Evolutionary conservation across 2,888 invertebrate species (phyloP).

Genomic region (Caenorhabditis macrosperma): DNA sequence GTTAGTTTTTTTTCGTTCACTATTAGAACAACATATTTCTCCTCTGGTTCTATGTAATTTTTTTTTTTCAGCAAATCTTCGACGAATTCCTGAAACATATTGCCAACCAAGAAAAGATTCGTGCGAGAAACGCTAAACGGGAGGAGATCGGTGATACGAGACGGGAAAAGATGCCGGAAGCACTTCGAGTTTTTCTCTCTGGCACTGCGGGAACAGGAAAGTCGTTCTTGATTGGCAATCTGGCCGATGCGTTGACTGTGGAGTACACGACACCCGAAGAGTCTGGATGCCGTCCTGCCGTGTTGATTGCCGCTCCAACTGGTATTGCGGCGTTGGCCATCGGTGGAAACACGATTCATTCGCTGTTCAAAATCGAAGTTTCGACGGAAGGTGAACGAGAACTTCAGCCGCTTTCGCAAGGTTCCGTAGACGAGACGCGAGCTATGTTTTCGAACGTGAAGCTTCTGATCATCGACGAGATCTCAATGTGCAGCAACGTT

Average conservation of each 20-base stretch:
- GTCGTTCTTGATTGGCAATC: slow-evolving; percentile 45
- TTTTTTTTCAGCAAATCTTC: too few species aligned
- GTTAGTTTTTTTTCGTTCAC: too few species aligned
- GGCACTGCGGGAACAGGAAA: slow-evolving; percentile 63
- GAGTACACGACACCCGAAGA: neutral
- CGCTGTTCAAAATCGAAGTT: slow-evolving; percentile 45
- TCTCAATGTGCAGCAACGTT: slow-evolving; percentile 34
- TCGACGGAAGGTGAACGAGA: neutral
- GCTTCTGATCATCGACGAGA: slow-evolving; percentile 58
- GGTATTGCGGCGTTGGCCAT: slow-evolving; percentile 60
- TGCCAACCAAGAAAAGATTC: too few species aligned
- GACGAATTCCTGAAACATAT: too few species aligned
- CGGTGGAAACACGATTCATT: slow-evolving; percentile 58
- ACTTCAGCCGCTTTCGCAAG: neutral
- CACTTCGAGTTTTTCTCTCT: slow-evolving; percentile 19
- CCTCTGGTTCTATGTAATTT: too few species aligned
- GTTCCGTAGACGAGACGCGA: neutral
- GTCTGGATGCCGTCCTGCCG: neutral
- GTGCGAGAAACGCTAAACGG: too few species aligned
- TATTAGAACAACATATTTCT: too few species aligned
- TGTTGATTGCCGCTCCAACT: slow-evolving; percentile 54
- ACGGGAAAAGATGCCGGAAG: neutral
- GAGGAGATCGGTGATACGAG: too few species aligned
- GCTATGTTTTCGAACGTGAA: slow-evolving; percentile 3
- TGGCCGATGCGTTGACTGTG: slow-evolving; percentile 50